A percentile compares a stretch with the other conserved stretches of the same genome.
phyloP scores from a whole-genome alignment of 2,113 vertebrate genomes.

The Turdus rufiventris region DNA sequence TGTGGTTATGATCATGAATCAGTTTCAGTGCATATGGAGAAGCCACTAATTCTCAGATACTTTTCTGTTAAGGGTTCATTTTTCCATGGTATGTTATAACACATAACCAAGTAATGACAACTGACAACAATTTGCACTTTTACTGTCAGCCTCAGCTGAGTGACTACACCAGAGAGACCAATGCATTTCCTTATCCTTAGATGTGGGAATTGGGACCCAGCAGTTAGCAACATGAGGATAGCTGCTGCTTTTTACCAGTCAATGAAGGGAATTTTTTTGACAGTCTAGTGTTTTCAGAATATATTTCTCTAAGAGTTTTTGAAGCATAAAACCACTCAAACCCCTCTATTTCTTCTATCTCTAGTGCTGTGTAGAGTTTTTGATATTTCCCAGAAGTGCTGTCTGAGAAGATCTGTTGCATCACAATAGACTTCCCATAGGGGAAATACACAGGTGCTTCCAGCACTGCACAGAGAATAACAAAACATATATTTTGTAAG shows the following conservation, averaged over 20 bases:
- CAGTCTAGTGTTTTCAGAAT: neutral
- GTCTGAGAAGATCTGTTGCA: neutral
- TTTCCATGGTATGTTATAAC: neutral
- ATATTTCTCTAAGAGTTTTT: neutral
- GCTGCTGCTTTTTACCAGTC: neutral
- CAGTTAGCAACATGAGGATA: neutral
- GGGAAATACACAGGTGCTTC: neutral
- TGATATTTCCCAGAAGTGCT: constrained; percentile 5
- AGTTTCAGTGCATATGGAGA: neutral
- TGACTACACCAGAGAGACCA: neutral
- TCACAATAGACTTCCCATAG: neutral
- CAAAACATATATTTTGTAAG: neutral
- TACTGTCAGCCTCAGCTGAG: neutral
- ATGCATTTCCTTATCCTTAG: neutral
- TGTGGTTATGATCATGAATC: neutral
- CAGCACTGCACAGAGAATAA: neutral
- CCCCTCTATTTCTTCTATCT: neutral
- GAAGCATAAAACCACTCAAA: neutral
- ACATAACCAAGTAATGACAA: neutral
- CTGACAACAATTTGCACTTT: neutral
- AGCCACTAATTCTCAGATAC: neutral
- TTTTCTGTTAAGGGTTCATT: neutral
- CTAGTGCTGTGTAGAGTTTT: neutral
- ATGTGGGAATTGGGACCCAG: neutral
- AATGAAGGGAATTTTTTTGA: neutral